These are phyloP conservation scores for Macropus fuliginosus DNA, from an alignment of 2,797 vertebrate genomes.

Conservation along the genomic window DNA sequence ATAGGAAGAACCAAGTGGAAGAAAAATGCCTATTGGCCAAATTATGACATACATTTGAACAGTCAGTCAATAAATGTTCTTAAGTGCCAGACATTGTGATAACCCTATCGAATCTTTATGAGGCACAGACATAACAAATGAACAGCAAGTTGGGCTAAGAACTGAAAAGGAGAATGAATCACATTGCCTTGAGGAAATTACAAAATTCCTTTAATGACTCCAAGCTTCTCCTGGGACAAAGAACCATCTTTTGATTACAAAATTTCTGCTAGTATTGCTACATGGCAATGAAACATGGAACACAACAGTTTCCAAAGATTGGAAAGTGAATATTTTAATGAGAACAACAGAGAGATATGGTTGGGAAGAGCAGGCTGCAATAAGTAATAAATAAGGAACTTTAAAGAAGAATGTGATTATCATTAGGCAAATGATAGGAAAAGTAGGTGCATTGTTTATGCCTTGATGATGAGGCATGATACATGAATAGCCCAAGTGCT, in stretches of 20 bases:
- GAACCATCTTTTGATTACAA: background rate
- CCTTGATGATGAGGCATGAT: background rate
- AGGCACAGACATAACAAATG: background rate
- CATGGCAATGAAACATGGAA: too few relatives aligned
- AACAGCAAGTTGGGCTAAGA: background rate
- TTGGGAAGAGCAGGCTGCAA: too few relatives aligned
- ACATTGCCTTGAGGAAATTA: background rate
- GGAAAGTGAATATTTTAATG: too few relatives aligned
- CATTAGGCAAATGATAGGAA: too few relatives aligned
- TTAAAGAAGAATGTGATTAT: too few relatives aligned
- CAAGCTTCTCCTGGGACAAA: background rate
- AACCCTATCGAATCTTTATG: background rate
- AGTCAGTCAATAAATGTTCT: background rate
- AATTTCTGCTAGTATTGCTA: background rate
- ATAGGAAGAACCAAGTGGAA: background rate
- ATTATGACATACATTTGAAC: background rate
- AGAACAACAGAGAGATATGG: too few relatives aligned
- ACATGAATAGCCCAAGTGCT: background rate
- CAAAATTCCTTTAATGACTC: background rate
- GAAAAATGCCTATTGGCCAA: background rate
- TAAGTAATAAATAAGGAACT: too few relatives aligned
- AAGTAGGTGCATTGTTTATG: background rate
- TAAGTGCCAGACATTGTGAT: background rate
- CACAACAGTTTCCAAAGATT: too few relatives aligned
- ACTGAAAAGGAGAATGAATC: background rate